Base-by-base conservation (phyloP, 2,113 vertebrate species). In the Alectura lathami region DNA sequence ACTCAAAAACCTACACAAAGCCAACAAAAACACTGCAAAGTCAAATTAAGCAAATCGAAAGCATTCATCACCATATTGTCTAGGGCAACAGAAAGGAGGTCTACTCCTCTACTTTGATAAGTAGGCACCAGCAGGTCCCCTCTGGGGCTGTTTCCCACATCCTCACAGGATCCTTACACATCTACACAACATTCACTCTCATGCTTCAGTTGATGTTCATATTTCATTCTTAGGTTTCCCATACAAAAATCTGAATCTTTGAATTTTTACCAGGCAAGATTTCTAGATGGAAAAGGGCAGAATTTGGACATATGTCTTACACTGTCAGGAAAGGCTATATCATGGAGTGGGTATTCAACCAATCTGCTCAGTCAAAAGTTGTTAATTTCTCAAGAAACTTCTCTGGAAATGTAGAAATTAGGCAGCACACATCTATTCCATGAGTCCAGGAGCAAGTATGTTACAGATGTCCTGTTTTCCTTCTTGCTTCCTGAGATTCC, bases 141-240 rank as follows among this genome's bases (percentile, higher is more conserved):
- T 43, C 30, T 15, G 26, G 11, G 38, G 27, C 9, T 68, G 26
- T 17, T 85, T 53, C 30, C 53, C 73, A n/a, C 27, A 43, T 66
- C 79, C 27, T 50, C 47, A 48, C 9, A 40, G 0, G 2, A n/a
- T n/a, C n/a, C 26, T 27, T 79, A 5, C 38, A 59, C 59, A 74
- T 26, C 30, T 79, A 5, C 36, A 57, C 59, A 69, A 57, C 21
- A 32, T n/a, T 47, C n/a, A 42, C 14, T 15, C 14, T 67, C 36
- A n/a, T 21, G 32, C 11, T 74, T 50, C 63, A 88, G 64, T 2
- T 3, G n/a, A n/a, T 0, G 0, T 15, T 62, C 2, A 4, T n/a
- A 26, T 69, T 81, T 83, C 70, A 38, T 74, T 70, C 45, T 45
- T 76, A 80, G 24, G 12, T 66, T 74, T n/a, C 26, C 36, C 47